A percentile compares a stretch with the other conserved stretches of the same genome.
These are phyloP conservation scores for Palaemon carinicauda DNA, from an alignment of 1,140 invertebrate genomes.

Conservation along the genomic window DNA sequence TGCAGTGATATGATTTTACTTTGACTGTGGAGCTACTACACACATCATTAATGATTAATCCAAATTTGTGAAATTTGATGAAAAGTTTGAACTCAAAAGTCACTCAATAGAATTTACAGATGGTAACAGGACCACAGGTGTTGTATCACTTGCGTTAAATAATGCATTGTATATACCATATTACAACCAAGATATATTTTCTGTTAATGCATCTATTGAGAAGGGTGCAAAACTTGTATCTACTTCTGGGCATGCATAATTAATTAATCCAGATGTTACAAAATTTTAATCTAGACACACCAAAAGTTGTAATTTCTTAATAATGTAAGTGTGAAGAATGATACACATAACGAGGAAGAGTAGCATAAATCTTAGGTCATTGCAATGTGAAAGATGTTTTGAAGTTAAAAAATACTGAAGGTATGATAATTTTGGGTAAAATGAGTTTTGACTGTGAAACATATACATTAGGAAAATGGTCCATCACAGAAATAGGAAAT, in stretches of 20 bases:
- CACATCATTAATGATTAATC: conserved; percentile 1
- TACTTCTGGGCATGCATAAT: neutral
- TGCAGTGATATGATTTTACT: neutral
- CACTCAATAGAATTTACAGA: neutral
- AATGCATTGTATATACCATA: conserved; percentile 5
- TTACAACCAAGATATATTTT: neutral
- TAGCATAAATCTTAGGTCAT: conserved; percentile 2
- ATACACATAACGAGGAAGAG: neutral
- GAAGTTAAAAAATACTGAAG: neutral
- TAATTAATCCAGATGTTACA: neutral
- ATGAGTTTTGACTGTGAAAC: neutral
- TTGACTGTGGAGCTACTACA: neutral
- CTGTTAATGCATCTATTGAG: neutral
- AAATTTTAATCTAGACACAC: neutral
- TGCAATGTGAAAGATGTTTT: too few species aligned
- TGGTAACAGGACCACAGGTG: neutral
- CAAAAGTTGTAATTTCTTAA: neutral
- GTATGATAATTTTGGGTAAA: neutral
- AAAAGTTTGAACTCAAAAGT: neutral
- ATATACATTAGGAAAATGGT: neutral
- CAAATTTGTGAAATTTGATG: neutral
- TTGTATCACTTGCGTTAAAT: neutral
- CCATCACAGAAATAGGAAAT: neutral
- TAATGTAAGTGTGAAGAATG: neutral
- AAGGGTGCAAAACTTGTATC: neutral